Percentiles rank a stretch among this genome's conserved stretches.
Evolutionary conservation across 2,797 vertebrate species (phyloP).

Genomic region (Enteromius anoplus): DNA sequence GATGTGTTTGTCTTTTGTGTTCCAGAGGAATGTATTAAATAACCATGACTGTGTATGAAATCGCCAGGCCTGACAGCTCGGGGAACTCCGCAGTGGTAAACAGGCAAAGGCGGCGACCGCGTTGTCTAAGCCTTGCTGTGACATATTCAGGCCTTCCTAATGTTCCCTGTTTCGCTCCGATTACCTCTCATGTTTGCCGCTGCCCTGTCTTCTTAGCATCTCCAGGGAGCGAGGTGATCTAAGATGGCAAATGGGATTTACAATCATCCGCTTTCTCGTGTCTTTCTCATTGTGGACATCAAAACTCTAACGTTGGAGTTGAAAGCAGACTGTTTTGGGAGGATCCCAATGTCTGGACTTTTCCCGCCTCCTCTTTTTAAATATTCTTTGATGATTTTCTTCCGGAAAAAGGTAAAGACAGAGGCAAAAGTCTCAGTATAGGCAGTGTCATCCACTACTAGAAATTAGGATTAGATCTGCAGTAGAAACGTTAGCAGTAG

Average conservation of each 20-base stretch:
- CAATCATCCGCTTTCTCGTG: slow-evolving; percentile 55
- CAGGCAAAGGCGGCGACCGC: slow-evolving; percentile 50
- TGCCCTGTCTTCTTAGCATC: slow-evolving; percentile 60
- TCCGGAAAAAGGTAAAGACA: slow-evolving; percentile 28
- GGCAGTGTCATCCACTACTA: not conserved
- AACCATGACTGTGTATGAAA: slow-evolving; percentile 38
- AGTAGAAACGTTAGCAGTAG: not conserved
- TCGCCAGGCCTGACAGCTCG: slow-evolving; percentile 62
- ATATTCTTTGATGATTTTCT: slow-evolving; percentile 34
- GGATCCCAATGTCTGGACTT: slow-evolving; percentile 21
- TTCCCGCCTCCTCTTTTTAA: not conserved
- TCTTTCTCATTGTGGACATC: slow-evolving; percentile 31
- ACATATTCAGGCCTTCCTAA: slow-evolving; percentile 71
- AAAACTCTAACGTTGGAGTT: slow-evolving; percentile 15
- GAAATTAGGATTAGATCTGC: slow-evolving; percentile 4
- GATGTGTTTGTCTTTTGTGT: slow-evolving; percentile 52
- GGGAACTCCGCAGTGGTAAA: slow-evolving; percentile 56
- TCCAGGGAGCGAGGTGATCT: slow-evolving; percentile 62
- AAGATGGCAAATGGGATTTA: slow-evolving; percentile 60
- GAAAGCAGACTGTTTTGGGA: slow-evolving; percentile 28
- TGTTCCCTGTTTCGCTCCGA: slow-evolving; percentile 63
- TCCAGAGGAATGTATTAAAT: slow-evolving; percentile 52
- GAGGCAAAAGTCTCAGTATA: slow-evolving; percentile 2
- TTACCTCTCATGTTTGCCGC: slow-evolving; percentile 61
- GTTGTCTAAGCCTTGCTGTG: slow-evolving; percentile 58